Conservation (phyloP, 2,113 vertebrate species). For the Ailuropoda melanoleuca region DNA sequence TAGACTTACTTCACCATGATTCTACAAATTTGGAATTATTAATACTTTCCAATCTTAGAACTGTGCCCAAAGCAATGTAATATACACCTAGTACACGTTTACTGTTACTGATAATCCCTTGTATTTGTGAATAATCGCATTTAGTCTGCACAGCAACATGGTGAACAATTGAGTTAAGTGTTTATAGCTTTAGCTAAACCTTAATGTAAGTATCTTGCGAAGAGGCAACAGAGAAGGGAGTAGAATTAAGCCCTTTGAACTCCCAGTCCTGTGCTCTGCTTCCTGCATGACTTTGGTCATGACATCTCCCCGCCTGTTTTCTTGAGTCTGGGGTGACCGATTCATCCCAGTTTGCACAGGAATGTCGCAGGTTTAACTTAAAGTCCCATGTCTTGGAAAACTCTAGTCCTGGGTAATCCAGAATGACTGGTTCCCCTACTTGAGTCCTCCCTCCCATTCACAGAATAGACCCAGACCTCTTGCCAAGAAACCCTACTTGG, state of each 20-base stretch:
- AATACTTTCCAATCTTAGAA: neutral
- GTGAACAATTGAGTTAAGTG: neutral
- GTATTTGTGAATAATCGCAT: conserved; percentile 48
- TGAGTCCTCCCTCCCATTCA: neutral
- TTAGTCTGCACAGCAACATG: neutral
- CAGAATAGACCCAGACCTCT: neutral
- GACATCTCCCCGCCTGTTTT: neutral
- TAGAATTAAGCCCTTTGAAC: neutral
- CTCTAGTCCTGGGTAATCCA: neutral
- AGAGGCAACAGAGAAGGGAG: neutral
- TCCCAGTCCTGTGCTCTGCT: neutral
- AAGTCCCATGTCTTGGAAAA: neutral
- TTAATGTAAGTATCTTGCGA: neutral
- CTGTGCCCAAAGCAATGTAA: neutral
- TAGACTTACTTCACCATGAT: neutral
- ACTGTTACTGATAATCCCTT: neutral
- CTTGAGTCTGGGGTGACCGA: neutral
- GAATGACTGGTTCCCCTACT: neutral
- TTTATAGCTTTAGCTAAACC: neutral
- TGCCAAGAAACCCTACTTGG: neutral
- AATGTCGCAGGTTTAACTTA: neutral
- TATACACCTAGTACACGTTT: neutral
- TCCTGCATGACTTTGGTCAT: neutral
- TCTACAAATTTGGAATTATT: conserved; percentile 13
- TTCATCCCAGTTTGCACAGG: neutral